phyloP scores from a whole-genome alignment of 2,888 invertebrate species.

The Coenonympha arcania region DNA sequence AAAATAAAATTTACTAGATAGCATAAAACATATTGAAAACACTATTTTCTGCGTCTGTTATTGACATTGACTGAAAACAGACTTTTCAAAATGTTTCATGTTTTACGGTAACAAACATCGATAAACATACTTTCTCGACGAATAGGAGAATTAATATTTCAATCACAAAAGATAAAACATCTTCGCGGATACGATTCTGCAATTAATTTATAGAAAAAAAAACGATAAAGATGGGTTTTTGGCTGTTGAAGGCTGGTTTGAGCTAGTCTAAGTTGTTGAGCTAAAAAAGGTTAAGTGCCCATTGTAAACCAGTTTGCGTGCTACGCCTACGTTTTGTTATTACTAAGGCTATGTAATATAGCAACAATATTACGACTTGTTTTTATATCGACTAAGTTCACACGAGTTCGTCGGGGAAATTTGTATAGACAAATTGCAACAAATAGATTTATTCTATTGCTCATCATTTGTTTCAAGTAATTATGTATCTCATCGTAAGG shows the following conservation, averaged over 20 bases:
- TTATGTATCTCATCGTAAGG: too few species aligned
- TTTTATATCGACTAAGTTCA: neutral
- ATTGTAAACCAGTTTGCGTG: conserved; percentile 14
- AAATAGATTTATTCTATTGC: too few species aligned
- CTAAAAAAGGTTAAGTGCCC: conserved; percentile 9
- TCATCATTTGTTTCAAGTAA: too few species aligned
- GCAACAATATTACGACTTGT: neutral
- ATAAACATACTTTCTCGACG: too few species aligned
- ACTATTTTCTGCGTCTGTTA: too few species aligned
- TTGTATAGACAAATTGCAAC: neutral
- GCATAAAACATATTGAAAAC: too few species aligned
- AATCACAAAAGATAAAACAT: too few species aligned
- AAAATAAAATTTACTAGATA: too few species aligned
- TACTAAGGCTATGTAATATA: neutral
- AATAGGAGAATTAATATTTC: too few species aligned
- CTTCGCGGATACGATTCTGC: conserved; percentile 8
- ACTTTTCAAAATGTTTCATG: too few species aligned
- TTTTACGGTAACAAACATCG: too few species aligned
- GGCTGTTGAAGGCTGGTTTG: neutral
- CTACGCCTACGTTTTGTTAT: conserved; percentile 4
- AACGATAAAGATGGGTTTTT: neutral
- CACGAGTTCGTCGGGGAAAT: neutral
- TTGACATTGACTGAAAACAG: too few species aligned
- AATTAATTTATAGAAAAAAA: conserved; percentile 3
- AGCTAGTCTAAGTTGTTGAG: conserved; percentile 5